These are phyloP conservation scores for Merops nubicus DNA, from an alignment of 2,113 vertebrate genomes.

Conservation along the genomic window DNA sequence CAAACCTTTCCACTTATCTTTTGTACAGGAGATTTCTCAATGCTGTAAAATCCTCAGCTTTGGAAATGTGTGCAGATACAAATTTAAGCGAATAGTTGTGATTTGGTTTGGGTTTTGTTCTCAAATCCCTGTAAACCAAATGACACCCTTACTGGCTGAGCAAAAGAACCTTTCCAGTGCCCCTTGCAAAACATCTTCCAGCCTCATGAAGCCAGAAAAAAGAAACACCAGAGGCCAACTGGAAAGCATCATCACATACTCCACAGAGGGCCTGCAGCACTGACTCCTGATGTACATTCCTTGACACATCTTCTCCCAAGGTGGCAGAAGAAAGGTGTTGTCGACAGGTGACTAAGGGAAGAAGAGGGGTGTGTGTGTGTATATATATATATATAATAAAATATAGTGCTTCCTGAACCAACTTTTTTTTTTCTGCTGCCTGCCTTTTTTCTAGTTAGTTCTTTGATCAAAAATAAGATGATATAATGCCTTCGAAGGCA, in stretches of 20 bases:
- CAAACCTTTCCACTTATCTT: neutral
- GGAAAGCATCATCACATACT: neutral
- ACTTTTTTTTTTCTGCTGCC: neutral
- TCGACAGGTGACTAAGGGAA: constrained; percentile 43
- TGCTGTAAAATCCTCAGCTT: neutral
- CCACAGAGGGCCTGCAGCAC: neutral
- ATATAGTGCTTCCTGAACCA: neutral
- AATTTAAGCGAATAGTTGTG: neutral
- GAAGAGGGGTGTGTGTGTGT: neutral
- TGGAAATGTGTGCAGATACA: neutral
- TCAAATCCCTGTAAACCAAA: neutral
- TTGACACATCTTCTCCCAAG: constrained; percentile 29
- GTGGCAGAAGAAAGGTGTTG: constrained; percentile 3
- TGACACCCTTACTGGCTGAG: neutral
- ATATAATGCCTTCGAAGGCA: neutral
- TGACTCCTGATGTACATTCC: neutral
- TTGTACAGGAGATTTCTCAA: neutral
- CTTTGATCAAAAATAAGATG: neutral
- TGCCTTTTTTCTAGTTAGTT: neutral
- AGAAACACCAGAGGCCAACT: neutral
- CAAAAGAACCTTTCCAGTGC: neutral
- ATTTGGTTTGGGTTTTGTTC: neutral
- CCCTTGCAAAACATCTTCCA: neutral
- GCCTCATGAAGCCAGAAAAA: constrained; percentile 15
- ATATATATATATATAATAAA: neutral